Evolutionary conservation across 1,140 invertebrate genomes (phyloP).

Genomic region (Caerostris extrusa): DNA sequence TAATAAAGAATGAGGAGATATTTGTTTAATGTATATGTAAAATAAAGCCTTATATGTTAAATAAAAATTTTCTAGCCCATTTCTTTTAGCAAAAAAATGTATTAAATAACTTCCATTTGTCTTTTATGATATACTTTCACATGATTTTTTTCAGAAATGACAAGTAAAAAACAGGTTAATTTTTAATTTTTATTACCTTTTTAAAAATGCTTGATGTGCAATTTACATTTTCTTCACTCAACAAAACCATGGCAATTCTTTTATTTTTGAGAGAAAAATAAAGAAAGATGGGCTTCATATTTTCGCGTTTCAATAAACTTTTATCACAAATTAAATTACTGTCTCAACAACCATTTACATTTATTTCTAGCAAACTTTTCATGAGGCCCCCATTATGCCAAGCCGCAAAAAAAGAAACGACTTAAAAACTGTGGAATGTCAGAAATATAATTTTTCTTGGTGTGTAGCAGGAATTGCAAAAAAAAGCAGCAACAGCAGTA

Average conservation of each 20-base stretch:
- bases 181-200: not conserved
- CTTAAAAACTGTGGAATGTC: not conserved
- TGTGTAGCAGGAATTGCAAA: not conserved
- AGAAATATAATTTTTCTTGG: slow-evolving; percentile 3
- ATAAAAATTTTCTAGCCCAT: no score
- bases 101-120: no score
- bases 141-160: not conserved
- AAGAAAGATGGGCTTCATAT: not conserved
- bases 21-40: no score
- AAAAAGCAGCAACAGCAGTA: not conserved
- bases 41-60: no score
- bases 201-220: not conserved
- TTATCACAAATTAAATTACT: not conserved
- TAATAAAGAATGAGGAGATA: no score
- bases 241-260: not conserved
- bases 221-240: not conserved
- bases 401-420: not conserved
- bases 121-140: not conserved
- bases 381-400: not conserved
- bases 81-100: no score
- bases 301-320: not conserved
- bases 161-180: not conserved
- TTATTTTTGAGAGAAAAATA: not conserved
- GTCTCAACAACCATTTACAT: not conserved
- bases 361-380: not conserved